phyloP scores from a whole-genome alignment of 2,888 invertebrate genomes.

The Chrysolina haemoptera region DNA sequence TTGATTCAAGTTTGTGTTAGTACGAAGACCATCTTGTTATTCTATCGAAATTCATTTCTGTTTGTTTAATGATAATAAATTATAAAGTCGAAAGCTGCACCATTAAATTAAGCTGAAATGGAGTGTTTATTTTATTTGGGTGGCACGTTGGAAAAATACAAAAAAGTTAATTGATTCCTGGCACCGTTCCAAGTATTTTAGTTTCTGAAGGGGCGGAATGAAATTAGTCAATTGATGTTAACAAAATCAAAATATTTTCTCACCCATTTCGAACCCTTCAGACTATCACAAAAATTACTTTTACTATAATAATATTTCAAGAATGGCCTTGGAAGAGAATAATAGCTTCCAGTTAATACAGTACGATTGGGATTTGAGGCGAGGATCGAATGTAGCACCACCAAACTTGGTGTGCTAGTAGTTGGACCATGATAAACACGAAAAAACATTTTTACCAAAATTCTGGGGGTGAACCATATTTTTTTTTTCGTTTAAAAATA shows the following conservation, averaged over 20 bases:
- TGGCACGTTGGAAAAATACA: background rate
- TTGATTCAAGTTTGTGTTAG: slow-evolving; percentile 24
- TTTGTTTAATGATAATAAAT: slow-evolving; percentile 35
- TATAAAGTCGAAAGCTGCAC: slow-evolving; percentile 25
- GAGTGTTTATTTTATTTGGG: slow-evolving; percentile 25
- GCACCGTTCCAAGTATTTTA: slow-evolving; percentile 27
- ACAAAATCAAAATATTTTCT: background rate
- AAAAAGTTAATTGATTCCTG: slow-evolving; percentile 8
- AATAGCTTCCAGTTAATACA: too few species aligned
- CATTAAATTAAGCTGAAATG: slow-evolving; percentile 13
- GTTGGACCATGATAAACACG: too few species aligned
- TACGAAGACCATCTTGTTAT: slow-evolving; percentile 25
- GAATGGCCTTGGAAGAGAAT: too few species aligned
- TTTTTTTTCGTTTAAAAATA: too few species aligned
- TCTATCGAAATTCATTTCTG: slow-evolving; percentile 27
- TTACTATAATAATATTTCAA: too few species aligned
- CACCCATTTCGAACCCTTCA: background rate
- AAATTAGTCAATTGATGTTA: background rate
- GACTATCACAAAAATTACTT: too few species aligned
- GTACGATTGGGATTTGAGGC: too few species aligned
- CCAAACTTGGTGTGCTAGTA: too few species aligned
- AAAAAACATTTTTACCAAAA: too few species aligned
- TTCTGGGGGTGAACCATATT: too few species aligned
- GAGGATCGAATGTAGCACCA: too few species aligned
- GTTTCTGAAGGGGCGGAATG: slow-evolving; percentile 6